Conservation (phyloP, 2,888 invertebrate genomes). For the Leucophora obtusa region DNA sequence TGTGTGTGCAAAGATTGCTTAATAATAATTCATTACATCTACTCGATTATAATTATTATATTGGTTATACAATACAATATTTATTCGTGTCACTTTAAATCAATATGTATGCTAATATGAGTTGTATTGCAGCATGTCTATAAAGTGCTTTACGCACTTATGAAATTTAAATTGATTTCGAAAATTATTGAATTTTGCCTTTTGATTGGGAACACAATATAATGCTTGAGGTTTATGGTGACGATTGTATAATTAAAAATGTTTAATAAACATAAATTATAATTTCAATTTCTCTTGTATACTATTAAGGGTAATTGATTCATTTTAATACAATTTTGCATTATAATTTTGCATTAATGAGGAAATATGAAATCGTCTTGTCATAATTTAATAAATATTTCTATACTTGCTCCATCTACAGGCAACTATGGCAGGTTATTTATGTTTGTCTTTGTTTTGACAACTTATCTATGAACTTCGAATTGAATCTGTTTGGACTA, state of each 20-base stretch:
- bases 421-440: no score
- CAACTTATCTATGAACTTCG: no score
- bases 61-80: conserved; percentile 53
- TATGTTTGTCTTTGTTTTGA: no score
- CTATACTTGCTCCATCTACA: no score
- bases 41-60: conserved; percentile 12
- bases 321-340: conserved; percentile 39
- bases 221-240: conserved; percentile 11
- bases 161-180: conserved; percentile 42
- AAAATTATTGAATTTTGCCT: conserved; percentile 23
- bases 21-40: conserved; percentile 44
- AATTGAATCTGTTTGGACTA: no score
- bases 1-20: conserved; percentile 46
- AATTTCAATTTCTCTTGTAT: conserved; percentile 57
- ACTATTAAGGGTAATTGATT: conserved; percentile 30
- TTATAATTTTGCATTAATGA: no score
- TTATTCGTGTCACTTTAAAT: conserved; percentile 31
- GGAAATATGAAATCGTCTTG: no score
- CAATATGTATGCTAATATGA: not conserved
- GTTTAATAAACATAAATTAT: conserved; percentile 28
- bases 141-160: conserved; percentile 33
- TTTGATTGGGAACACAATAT: conserved; percentile 29
- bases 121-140: conserved; percentile 39
- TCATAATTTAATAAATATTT: no score
- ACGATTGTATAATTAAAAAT: conserved; percentile 50